These are phyloP conservation scores for Magallana ariakensis DNA, from an alignment of 1,140 invertebrate genomes.

Conservation along the genomic window DNA sequence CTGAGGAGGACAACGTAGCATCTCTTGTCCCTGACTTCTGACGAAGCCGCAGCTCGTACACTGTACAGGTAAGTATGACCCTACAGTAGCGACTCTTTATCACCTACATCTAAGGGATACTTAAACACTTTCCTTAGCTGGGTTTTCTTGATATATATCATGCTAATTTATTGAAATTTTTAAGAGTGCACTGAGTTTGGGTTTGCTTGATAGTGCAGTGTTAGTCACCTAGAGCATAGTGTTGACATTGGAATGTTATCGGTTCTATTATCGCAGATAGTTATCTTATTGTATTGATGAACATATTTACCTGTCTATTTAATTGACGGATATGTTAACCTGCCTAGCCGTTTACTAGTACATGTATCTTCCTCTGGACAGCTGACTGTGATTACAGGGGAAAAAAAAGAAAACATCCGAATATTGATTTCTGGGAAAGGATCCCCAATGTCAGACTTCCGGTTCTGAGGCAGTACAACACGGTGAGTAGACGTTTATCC, in stretches of 20 bases:
- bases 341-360: background rate
- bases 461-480: background rate
- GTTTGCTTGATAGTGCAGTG: background rate
- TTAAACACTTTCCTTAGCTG: background rate
- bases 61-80: background rate
- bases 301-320: background rate
- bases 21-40: background rate
- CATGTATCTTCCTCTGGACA: background rate
- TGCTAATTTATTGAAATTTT: background rate
- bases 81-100: background rate
- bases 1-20: background rate
- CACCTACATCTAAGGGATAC: background rate
- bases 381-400: background rate
- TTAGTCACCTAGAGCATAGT: background rate
- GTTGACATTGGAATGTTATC: background rate
- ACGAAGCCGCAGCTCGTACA: background rate
- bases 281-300: background rate
- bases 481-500: background rate
- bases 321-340: no score
- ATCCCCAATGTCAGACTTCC: background rate
- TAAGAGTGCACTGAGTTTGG: background rate
- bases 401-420: background rate
- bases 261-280: background rate
- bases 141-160: background rate
- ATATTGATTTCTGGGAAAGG: constrained; percentile 14